Conservation (phyloP, 2,888 invertebrate species). For the Elysia crispata region DNA sequence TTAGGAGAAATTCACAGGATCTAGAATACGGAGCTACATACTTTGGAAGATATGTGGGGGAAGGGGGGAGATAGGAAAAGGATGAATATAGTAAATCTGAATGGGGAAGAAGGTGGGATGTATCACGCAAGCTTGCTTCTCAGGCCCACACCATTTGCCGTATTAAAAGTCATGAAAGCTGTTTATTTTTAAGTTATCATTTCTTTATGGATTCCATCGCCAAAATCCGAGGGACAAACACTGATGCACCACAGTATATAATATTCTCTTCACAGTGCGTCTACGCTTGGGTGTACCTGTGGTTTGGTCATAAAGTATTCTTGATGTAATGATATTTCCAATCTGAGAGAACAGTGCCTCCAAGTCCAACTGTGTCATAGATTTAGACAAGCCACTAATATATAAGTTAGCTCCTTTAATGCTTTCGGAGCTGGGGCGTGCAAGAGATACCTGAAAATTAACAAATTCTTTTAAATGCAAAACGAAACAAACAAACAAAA, state of each 20-base stretch:
- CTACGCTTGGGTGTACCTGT: conserved; percentile 71
- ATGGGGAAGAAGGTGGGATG: background rate
- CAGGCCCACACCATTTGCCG: conserved; percentile 47
- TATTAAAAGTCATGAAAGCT: conserved; percentile 44
- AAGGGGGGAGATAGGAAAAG: too few relatives aligned
- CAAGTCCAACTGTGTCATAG: conserved; percentile 78
- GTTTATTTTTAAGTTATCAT: too few relatives aligned
- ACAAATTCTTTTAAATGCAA: conserved; percentile 64
- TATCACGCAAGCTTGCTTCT: conserved; percentile 47
- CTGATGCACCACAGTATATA: conserved; percentile 44
- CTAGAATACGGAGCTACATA: conserved; percentile 23
- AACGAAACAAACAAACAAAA: conserved; percentile 63
- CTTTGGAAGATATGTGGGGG: conserved; percentile 1
- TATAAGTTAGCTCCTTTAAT: conserved; percentile 79
- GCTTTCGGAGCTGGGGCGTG: conserved; percentile 78
- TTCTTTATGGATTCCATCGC: conserved; percentile 23
- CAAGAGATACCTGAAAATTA: conserved; percentile 77
- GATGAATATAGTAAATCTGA: too few relatives aligned
- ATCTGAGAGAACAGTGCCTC: conserved; percentile 77
- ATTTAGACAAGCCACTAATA: conserved; percentile 78
- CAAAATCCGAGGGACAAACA: conserved; percentile 46
- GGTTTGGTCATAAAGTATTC: conserved; percentile 78
- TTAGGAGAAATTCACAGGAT: conserved; percentile 31
- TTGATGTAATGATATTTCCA: conserved; percentile 78
- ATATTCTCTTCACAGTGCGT: conserved; percentile 28